These are phyloP conservation scores for Cetoscarus ocellatus DNA, from an alignment of 2,797 vertebrate species.

Conservation along the genomic window DNA sequence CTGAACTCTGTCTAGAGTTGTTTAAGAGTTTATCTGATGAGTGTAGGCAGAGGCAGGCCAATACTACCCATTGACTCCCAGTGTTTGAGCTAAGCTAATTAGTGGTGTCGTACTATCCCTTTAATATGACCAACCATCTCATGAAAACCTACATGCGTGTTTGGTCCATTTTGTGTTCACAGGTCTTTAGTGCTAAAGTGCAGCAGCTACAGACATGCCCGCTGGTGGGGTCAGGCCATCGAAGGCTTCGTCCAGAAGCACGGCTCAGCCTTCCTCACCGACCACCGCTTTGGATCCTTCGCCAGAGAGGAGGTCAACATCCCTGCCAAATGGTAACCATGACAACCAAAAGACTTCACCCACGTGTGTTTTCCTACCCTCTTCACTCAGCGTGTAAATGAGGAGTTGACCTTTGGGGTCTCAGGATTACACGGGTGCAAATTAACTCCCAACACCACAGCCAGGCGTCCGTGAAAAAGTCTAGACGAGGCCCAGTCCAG, in stretches of 20 bases:
- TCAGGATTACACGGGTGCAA: neutral
- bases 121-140: no score
- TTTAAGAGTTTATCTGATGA: no score
- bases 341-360: neutral
- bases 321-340: slow-evolving; percentile 91
- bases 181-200: slow-evolving; percentile 96
- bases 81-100: no score
- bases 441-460: neutral
- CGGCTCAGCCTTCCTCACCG: slow-evolving; percentile 89
- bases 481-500: slow-evolving; percentile 26
- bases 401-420: neutral
- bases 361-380: neutral
- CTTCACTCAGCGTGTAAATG: neutral
- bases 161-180: slow-evolving; percentile 16
- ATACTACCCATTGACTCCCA: no score
- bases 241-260: slow-evolving; percentile 90
- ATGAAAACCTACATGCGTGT: no score
- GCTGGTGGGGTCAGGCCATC: slow-evolving; percentile 96
- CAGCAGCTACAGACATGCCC: slow-evolving; percentile 94
- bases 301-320: slow-evolving; percentile 88
- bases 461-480: slow-evolving; percentile 19
- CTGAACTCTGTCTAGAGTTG: no score
- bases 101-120: no score
- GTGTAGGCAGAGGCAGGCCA: no score
- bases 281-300: slow-evolving; percentile 94